Evolutionary conservation across 92 coral and sea anemone genomes (phyloP).

Genomic region (Diadumene lineata): DNA sequence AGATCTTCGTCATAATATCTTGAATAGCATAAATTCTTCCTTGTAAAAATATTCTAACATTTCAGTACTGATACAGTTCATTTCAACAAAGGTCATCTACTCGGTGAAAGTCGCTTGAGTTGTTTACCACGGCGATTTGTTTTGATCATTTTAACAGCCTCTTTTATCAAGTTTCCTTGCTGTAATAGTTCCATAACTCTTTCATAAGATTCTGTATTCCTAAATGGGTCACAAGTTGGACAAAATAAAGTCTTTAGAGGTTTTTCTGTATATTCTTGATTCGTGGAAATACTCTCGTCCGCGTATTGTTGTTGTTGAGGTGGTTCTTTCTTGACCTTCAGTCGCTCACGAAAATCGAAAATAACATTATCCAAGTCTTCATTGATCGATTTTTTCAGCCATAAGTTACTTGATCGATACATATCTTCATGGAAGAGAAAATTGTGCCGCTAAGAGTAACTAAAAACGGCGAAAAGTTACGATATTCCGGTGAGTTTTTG

Average conservation of each 20-base stretch:
- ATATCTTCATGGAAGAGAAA: neutral
- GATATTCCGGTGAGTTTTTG: neutral
- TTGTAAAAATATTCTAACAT: neutral
- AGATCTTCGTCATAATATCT: neutral
- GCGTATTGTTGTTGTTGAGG: conserved; percentile 36
- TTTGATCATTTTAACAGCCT: conserved; percentile 76
- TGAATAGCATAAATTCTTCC: neutral
- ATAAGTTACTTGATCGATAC: conserved; percentile 64
- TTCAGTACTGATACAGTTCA: neutral
- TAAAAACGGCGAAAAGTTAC: no score
- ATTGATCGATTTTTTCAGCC: conserved; percentile 57
- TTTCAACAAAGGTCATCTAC: conserved; percentile 39
- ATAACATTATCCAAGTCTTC: conserved; percentile 75
- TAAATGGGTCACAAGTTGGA: conserved; percentile 81
- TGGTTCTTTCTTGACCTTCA: conserved; percentile 66
- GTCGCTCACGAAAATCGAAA: conserved; percentile 79
- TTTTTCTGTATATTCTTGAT: conserved; percentile 32
- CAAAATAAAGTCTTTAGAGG: conserved; percentile 66
- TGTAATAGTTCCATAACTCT: conserved; percentile 69
- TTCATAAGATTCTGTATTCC: conserved; percentile 76
- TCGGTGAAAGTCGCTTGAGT: conserved; percentile 75
- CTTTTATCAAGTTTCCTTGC: conserved; percentile 78
- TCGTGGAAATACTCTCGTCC: conserved; percentile 10
- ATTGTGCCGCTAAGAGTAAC: neutral
- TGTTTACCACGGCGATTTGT: conserved; percentile 67